phyloP scores from a whole-genome alignment of 2,888 invertebrate species.

The Calameuta filiformis region DNA sequence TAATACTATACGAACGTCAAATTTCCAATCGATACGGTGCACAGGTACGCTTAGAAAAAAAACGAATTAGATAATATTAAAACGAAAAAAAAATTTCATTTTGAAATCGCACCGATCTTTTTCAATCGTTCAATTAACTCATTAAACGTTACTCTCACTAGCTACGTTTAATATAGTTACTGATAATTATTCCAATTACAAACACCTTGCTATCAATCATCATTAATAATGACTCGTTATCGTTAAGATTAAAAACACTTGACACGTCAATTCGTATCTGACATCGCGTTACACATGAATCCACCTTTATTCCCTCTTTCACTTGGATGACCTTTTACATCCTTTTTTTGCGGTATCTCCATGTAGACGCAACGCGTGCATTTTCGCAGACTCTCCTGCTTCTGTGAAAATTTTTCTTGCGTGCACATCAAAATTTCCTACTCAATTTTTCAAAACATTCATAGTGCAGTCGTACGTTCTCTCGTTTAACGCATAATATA shows the following conservation, averaged over 20 bases:
- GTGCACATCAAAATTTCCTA: too few relatives aligned
- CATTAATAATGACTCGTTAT: constrained; percentile 10
- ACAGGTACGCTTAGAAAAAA: not conserved
- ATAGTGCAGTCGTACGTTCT: not conserved
- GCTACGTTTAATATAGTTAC: constrained; percentile 25
- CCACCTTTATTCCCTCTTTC: not conserved
- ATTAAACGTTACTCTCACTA: constrained; percentile 21
- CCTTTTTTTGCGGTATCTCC: not conserved
- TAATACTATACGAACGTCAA: not conserved
- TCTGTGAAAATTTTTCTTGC: too few relatives aligned
- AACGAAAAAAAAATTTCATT: not conserved
- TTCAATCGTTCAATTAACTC: constrained; percentile 11
- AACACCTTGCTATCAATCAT: constrained; percentile 9
- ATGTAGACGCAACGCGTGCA: not conserved
- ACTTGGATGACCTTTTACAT: not conserved
- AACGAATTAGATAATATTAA: not conserved
- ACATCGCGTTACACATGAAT: not conserved
- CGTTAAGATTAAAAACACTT: constrained; percentile 30
- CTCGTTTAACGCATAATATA: not conserved
- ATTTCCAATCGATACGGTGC: not conserved
- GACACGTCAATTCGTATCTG: not conserved
- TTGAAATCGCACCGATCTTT: constrained; percentile 6
- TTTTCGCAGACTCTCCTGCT: too few relatives aligned
- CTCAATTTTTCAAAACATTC: not conserved
- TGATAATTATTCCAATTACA: constrained; percentile 23